Evolutionary conservation across 2,113 vertebrate species (phyloP).

Genomic region (Xiphophorus hellerii): DNA sequence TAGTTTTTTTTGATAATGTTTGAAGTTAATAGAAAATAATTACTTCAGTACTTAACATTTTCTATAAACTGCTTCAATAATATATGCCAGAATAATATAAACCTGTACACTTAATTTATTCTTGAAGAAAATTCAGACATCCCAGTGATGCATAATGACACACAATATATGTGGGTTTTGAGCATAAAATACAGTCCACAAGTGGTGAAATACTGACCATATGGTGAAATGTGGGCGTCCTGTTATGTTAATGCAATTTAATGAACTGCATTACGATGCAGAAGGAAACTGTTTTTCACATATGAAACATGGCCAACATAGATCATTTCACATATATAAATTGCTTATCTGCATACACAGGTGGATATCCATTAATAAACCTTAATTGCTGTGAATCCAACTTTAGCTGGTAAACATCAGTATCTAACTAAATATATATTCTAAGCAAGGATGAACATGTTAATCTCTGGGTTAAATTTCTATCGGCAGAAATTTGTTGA

Average conservation of each 20-base stretch:
- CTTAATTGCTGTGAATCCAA: background rate
- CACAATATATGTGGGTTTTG: slow-evolving; percentile 31
- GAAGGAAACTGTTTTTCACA: slow-evolving; percentile 11
- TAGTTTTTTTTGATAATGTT: background rate
- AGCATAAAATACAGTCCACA: slow-evolving; percentile 35
- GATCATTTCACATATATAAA: slow-evolving; percentile 14
- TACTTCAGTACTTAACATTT: slow-evolving; percentile 3
- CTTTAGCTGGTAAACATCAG: background rate
- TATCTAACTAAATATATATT: background rate
- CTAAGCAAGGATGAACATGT: background rate
- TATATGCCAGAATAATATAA: background rate
- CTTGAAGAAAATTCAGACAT: slow-evolving; percentile 30
- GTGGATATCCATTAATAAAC: background rate
- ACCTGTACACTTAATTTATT: slow-evolving; percentile 38
- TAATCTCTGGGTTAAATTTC: background rate
- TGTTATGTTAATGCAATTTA: slow-evolving; percentile 43
- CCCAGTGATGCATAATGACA: slow-evolving; percentile 15
- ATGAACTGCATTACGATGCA: slow-evolving; percentile 29
- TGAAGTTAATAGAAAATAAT: slow-evolving; percentile 3
- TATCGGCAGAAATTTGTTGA: background rate
- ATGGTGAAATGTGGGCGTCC: slow-evolving; percentile 38
- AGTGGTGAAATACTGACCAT: slow-evolving; percentile 47
- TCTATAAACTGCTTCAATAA: background rate
- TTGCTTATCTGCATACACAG: background rate
- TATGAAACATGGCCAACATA: slow-evolving; percentile 4